Evolutionary conservation across 2,797 vertebrate genomes (phyloP), one percentile per base, ranked within the genome.

Genomic region (Artibeus jamaicensis): DNA sequence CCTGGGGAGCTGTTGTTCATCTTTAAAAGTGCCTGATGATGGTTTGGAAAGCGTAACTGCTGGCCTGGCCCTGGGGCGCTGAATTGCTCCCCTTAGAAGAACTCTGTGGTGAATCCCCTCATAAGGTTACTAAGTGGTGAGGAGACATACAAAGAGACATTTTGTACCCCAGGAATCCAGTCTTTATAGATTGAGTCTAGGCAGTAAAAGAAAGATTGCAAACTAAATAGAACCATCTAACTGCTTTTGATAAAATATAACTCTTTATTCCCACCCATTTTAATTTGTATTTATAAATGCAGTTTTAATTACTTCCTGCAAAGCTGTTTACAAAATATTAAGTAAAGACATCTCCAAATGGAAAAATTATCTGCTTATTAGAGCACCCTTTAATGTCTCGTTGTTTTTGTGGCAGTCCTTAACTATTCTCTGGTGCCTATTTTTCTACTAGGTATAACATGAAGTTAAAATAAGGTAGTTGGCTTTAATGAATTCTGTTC

Each of bases 1-100:
- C 97, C 97, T 73, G 57, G 91, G 82, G 91, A 96, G 95, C 95
- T 96, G 97, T 97, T 98, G 97, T 98, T 98, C 96, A 96, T 96
- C 96, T 94, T 97, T 95, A 95, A 95, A 97, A 96, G 96, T 95
- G 96, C 86, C 97, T 97, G 94, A 97, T 96, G 97, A 97, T 62
- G 76, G 89, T 97, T 96, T 96, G 96, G 95, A 94, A 97, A 96
- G 91, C 21, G 0, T 24, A 95, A 92, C 81, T 91, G 89, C 87
- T 85, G 84, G 89, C 92, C 89, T 77, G 96, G 94, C 86, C 95
- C 95, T 95, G 86, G 94, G 86, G 81, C 96, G 81, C 84, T 96
- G 79, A 97, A 98, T 97, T 85, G 62, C 78, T 96, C 96, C 96
- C 97, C 96, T 97, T 96, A 97, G 97, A 97, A 97, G 95, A 96